Conservation (phyloP, 2,113 vertebrate species). For the Telmatochromis sp. region DNA sequence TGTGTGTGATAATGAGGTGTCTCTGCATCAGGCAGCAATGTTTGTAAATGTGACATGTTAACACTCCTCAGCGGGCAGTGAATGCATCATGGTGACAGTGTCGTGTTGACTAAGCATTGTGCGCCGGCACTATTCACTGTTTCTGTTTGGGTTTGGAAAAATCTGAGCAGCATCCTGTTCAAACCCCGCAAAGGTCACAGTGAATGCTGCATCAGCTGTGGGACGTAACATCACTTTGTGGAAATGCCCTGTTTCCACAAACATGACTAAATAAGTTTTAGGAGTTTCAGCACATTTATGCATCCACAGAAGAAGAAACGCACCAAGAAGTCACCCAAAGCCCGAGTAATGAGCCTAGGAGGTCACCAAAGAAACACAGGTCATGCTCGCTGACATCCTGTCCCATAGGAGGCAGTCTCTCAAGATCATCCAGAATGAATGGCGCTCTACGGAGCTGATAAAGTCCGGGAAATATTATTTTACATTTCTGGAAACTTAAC, state of each 20-base stretch:
- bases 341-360: not conserved
- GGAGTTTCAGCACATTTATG: not conserved
- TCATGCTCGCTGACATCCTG: not conserved
- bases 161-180: not conserved
- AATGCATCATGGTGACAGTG: not conserved
- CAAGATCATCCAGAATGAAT: not conserved
- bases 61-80: not conserved
- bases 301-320: not conserved
- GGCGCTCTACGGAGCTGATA: not conserved
- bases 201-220: not conserved
- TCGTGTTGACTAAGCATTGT: not conserved
- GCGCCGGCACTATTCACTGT: not conserved
- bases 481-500: not conserved
- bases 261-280: not conserved
- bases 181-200: not conserved
- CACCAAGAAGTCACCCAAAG: not conserved
- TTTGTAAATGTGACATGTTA: not conserved
- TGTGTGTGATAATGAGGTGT: not conserved
- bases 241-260: not conserved
- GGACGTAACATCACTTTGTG: not conserved
- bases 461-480: not conserved
- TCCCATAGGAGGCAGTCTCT: not conserved
- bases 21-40: not conserved
- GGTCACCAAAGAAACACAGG: not conserved
- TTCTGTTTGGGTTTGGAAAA: not conserved